phyloP scores from a whole-genome alignment of 2,797 vertebrate genomes.

The Picus viridis region DNA sequence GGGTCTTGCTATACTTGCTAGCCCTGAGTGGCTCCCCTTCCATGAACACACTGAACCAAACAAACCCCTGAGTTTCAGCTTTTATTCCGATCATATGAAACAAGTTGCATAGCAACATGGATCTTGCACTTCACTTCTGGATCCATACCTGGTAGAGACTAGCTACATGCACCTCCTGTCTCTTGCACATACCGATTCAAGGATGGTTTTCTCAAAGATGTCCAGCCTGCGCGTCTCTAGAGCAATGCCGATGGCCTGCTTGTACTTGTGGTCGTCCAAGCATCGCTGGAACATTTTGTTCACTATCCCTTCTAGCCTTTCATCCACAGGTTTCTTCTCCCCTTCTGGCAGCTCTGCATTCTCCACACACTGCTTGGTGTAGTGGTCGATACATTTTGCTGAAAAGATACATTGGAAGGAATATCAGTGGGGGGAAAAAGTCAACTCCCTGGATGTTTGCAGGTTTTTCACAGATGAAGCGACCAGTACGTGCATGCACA shows the following conservation, averaged over 20 bases:
- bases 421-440: neutral
- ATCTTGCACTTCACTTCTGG: neutral
- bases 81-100: neutral
- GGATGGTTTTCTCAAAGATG: constrained; percentile 95
- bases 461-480: neutral
- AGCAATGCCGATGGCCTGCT: constrained; percentile 97
- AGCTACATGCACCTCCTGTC: neutral
- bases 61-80: neutral
- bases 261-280: constrained; percentile 97
- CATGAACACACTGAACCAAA: neutral
- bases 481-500: neutral
- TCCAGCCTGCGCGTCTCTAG: constrained; percentile 95
- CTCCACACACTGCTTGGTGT: constrained; percentile 96
- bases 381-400: constrained; percentile 99
- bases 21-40: neutral
- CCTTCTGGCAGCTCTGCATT: constrained; percentile 95
- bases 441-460: neutral
- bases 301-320: constrained; percentile 95
- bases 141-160: neutral
- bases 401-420: constrained; percentile 19
- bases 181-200: constrained; percentile 89
- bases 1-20: neutral
- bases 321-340: constrained; percentile 92
- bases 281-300: constrained; percentile 99
- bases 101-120: neutral